Conservation (phyloP, 1,140 invertebrate species). For the Galleria mellonella region DNA sequence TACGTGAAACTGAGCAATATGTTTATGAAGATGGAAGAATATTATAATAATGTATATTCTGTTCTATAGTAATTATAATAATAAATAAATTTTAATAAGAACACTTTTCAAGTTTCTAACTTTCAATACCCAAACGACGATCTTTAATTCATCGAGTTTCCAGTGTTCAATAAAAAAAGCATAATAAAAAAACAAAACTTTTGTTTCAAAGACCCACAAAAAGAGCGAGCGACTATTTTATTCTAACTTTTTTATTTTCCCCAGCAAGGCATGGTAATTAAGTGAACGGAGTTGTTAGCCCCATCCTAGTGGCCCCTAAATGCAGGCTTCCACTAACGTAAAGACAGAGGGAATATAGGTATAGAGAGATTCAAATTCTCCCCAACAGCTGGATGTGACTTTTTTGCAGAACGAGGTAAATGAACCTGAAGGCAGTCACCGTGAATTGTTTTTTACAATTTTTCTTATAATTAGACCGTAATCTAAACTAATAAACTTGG, state of each 20-base stretch:
- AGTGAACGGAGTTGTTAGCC: conserved; percentile 30
- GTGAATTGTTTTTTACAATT: not conserved
- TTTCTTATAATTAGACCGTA: not conserved
- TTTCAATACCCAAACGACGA: conserved; percentile 5
- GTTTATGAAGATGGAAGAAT: no score
- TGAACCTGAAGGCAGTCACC: not conserved
- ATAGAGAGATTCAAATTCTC: not conserved
- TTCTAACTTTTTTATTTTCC: conserved; percentile 42
- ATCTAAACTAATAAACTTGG: no score
- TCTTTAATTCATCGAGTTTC: conserved; percentile 14
- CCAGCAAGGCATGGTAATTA: conserved; percentile 46
- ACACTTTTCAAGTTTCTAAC: not conserved
- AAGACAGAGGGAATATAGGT: conserved; percentile 23
- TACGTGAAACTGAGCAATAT: no score
- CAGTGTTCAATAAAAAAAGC: conserved; percentile 8
- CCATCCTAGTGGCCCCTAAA: conserved; percentile 32
- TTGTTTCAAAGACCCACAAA: conserved; percentile 41
- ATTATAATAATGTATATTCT: no score
- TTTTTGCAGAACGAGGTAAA: not conserved
- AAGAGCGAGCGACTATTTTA: conserved; percentile 20
- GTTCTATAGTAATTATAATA: no score
- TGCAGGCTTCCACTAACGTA: conserved; percentile 21
- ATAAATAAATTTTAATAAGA: no score
- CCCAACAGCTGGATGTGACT: no score
- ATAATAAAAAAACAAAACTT: conserved; percentile 23